These are phyloP conservation scores for Colistium nudipinnis DNA, from an alignment of 2,113 vertebrate species.

Conservation along the genomic window DNA sequence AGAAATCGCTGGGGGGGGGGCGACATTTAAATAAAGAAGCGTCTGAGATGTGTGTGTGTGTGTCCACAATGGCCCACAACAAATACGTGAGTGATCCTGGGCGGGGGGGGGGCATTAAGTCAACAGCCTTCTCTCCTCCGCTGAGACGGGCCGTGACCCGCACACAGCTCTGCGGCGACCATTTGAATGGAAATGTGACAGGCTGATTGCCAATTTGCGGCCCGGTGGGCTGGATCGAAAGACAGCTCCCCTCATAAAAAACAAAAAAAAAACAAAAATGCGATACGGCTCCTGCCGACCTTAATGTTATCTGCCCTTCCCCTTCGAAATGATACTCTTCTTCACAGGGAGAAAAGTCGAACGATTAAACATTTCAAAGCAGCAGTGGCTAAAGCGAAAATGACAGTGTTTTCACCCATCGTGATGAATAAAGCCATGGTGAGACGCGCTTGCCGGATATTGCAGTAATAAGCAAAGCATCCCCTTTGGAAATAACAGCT, in stretches of 20 bases:
- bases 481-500: slow-evolving; percentile 74
- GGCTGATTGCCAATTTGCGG: slow-evolving; percentile 66
- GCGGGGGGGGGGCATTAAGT: slow-evolving; percentile 24
- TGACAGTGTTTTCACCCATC: slow-evolving; percentile 45
- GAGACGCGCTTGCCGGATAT: slow-evolving; percentile 51
- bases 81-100: slow-evolving; percentile 31
- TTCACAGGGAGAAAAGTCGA: not conserved
- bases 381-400: slow-evolving; percentile 16
- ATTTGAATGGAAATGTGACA: slow-evolving; percentile 62
- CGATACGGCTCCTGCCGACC: not conserved
- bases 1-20: not conserved
- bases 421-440: slow-evolving; percentile 24
- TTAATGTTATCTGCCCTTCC: not conserved
- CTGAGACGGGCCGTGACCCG: slow-evolving; percentile 38
- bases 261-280: slow-evolving; percentile 38
- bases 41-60: not conserved
- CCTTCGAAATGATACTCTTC: slow-evolving; percentile 1
- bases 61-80: not conserved
- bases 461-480: slow-evolving; percentile 67
- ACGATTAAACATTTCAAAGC: slow-evolving; percentile 18
- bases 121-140: slow-evolving; percentile 18
- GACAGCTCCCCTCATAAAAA: slow-evolving; percentile 36
- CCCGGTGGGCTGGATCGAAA: slow-evolving; percentile 32
- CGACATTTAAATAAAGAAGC: not conserved
- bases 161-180: slow-evolving; percentile 16